These are phyloP conservation scores for Drosophila falleni DNA, from an alignment of 2,888 invertebrate species.

Conservation along the genomic window DNA sequence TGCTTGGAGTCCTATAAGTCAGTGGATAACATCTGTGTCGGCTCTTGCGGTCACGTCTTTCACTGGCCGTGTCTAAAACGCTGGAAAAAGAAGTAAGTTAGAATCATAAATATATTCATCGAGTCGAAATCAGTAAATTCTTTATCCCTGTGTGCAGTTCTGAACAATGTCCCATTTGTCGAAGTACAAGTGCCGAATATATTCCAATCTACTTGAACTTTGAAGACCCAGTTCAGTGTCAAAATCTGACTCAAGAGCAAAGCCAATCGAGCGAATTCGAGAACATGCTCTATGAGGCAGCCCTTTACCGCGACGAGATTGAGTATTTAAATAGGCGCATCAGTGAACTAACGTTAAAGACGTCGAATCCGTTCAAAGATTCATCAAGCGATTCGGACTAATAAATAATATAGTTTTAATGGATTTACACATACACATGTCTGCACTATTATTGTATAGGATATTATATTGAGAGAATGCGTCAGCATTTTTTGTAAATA, in stretches of 20 bases:
- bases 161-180: constrained; percentile 73
- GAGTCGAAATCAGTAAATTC: background rate
- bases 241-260: background rate
- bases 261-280: constrained; percentile 39
- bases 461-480: no score
- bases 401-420: background rate
- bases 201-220: constrained; percentile 68
- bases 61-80: constrained; percentile 19
- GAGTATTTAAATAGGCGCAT: constrained; percentile 54
- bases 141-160: constrained; percentile 46
- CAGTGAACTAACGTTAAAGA: background rate
- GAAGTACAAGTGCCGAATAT: constrained; percentile 27
- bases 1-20: constrained; percentile 14
- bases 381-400: constrained; percentile 11
- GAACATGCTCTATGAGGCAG: constrained; percentile 58
- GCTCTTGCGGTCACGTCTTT: constrained; percentile 23
- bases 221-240: constrained; percentile 41
- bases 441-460: no score
- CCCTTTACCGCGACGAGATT: constrained; percentile 60
- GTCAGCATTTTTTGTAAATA: background rate
- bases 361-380: background rate
- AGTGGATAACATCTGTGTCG: constrained; percentile 10
- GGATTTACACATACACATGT: no score
- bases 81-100: constrained; percentile 6
- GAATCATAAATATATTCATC: background rate